Percentiles rank a stretch among this genome's conserved stretches.
These are phyloP conservation scores for Myotis findleyi DNA, from an alignment of 2,797 vertebrate genomes.

Conservation along the genomic window DNA sequence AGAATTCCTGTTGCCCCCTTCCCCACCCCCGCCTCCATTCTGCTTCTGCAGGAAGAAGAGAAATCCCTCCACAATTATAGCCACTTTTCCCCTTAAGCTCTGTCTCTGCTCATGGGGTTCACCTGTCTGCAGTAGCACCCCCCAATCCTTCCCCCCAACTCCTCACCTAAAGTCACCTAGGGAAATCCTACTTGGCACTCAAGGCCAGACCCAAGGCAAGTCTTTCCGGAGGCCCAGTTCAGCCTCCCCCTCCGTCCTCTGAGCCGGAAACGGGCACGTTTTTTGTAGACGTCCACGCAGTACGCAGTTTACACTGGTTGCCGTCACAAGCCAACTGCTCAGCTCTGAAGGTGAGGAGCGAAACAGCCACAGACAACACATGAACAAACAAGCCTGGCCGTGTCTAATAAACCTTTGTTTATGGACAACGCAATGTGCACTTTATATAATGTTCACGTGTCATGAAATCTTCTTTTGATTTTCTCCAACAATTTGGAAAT, in stretches of 20 bases:
- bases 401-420: conserved; percentile 58
- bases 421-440: conserved; percentile 26
- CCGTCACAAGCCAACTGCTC: conserved; percentile 17
- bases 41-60: neutral
- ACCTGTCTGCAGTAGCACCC: neutral
- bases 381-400: neutral
- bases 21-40: neutral
- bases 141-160: neutral
- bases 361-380: neutral
- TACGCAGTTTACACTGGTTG: no score
- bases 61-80: neutral
- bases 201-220: neutral
- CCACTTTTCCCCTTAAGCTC: neutral
- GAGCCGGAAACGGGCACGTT: neutral
- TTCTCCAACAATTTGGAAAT: conserved; percentile 6
- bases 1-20: neutral
- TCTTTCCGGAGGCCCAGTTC: neutral
- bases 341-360: neutral
- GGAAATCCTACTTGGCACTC: neutral
- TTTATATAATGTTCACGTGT: neutral
- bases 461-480: conserved; percentile 23
- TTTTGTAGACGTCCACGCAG: neutral
- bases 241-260: neutral
- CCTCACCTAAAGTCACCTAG: neutral
- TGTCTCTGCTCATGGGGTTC: neutral